A percentile compares a stretch with the other conserved stretches of the same genome.
Evolutionary conservation across 2,113 vertebrate genomes (phyloP).

Genomic region (Actenoides hombroni): DNA sequence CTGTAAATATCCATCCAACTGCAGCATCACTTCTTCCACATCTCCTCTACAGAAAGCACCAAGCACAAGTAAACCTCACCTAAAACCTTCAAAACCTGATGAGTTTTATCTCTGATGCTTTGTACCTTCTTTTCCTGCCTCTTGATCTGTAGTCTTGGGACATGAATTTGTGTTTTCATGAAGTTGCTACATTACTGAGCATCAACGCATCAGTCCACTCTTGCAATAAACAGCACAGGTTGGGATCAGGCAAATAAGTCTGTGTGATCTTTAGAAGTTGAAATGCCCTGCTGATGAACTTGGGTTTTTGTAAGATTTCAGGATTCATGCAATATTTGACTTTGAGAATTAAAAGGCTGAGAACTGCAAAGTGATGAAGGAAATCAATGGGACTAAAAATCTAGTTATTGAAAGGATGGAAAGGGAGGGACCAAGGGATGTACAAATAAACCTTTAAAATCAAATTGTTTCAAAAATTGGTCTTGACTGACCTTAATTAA

Average conservation of each 20-base stretch:
- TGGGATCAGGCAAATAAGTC: rapidly evolving
- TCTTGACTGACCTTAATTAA: slow-evolving; percentile 1
- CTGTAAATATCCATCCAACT: rapidly evolving
- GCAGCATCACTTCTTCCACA: neutral
- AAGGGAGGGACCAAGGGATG: neutral
- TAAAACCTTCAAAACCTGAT: neutral
- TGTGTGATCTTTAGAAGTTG: neutral
- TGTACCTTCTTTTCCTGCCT: neutral
- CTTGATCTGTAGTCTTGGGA: neutral
- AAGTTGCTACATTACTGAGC: neutral
- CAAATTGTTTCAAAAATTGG: neutral
- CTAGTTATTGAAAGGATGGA: neutral
- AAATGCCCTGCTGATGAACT: neutral
- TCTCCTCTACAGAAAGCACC: neutral
- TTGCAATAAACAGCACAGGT: neutral
- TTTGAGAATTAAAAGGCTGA: neutral
- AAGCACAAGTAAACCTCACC: neutral
- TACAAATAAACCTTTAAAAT: neutral
- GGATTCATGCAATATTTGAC: neutral
- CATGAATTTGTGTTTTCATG: neutral
- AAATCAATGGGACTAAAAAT: neutral
- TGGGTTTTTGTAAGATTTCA: neutral
- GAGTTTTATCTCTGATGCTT: neutral
- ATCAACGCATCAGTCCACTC: neutral
- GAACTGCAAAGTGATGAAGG: neutral